These are phyloP conservation scores for Solenopsis fugax DNA, from an alignment of 1,140 invertebrate species.

Conservation along the genomic window DNA sequence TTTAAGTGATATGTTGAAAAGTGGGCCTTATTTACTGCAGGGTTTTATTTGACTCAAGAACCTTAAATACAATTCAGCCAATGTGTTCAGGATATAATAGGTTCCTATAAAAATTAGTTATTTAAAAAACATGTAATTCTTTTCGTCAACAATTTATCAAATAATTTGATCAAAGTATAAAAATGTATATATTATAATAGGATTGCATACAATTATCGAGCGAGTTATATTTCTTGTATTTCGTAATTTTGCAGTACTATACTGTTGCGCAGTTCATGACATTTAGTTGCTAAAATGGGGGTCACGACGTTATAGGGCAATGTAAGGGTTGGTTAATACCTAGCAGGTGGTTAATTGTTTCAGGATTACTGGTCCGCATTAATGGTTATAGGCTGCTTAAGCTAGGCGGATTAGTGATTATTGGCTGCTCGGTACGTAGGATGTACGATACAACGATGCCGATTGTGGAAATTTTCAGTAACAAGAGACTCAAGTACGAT, in stretches of 20 bases:
- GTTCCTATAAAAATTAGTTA: neutral
- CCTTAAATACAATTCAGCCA: neutral
- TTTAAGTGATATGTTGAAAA: too few relatives aligned
- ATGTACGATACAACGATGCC: neutral
- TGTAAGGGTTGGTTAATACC: slow-evolving; percentile 35
- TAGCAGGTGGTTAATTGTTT: slow-evolving; percentile 63
- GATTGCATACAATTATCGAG: neutral
- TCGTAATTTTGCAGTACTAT: neutral
- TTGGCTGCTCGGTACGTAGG: slow-evolving; percentile 23
- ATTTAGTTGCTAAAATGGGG: slow-evolving; percentile 30
- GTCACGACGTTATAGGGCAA: slow-evolving; percentile 25
- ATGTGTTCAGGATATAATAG: neutral
- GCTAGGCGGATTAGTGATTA: slow-evolving; percentile 46
- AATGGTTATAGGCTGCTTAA: slow-evolving; percentile 48
- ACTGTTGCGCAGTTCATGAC: neutral
- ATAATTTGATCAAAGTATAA: neutral
- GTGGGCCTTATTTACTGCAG: too few relatives aligned
- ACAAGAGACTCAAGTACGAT: slow-evolving; percentile 36
- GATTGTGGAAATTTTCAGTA: slow-evolving; percentile 43
- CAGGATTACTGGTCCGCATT: slow-evolving; percentile 43
- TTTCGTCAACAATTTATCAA: neutral
- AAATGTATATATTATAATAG: neutral
- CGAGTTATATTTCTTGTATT: neutral
- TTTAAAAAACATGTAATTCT: neutral
- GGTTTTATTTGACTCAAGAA: too few relatives aligned